Conservation (phyloP, 2,888 invertebrate genomes). For the Spisula subtruncata region DNA sequence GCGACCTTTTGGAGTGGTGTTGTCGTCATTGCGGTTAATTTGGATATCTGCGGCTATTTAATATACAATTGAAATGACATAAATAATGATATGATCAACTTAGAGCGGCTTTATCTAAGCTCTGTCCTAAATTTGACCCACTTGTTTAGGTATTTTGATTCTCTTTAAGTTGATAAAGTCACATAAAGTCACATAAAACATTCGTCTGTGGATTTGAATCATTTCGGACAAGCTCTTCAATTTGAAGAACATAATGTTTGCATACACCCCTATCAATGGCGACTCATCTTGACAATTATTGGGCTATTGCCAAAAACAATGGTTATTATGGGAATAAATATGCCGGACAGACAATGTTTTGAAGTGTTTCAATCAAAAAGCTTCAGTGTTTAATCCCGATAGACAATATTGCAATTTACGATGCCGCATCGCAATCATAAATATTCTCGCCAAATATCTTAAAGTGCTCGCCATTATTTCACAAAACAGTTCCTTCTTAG, state of each 20-base stretch:
- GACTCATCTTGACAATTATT: neutral
- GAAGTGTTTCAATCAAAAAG: neutral
- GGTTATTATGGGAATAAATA: neutral
- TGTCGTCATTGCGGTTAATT: neutral
- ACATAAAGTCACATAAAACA: neutral
- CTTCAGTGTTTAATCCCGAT: neutral
- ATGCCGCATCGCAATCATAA: neutral
- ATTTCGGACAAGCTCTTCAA: slow-evolving; percentile 23
- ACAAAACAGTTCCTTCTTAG: neutral
- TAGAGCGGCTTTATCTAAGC: neutral
- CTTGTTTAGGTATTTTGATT: slow-evolving; percentile 1
- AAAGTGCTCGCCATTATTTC: neutral
- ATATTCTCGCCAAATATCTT: neutral
- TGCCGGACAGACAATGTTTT: neutral
- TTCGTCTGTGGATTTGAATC: neutral
- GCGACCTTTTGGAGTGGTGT: slow-evolving; percentile 4
- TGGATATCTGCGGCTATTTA: neutral
- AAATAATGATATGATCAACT: neutral
- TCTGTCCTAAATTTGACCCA: slow-evolving; percentile 1
- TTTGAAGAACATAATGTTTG: slow-evolving; percentile 15
- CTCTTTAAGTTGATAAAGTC: neutral
- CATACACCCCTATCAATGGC: slow-evolving; percentile 22
- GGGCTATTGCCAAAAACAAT: slow-evolving; percentile 1
- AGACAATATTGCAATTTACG: slow-evolving; percentile 7
- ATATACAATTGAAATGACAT: slow-evolving; percentile 13